Evolutionary conservation across 1,140 invertebrate genomes (phyloP), one percentile per base, ranked within the genome.

Genomic region (Condylostylus longicornis): DNA sequence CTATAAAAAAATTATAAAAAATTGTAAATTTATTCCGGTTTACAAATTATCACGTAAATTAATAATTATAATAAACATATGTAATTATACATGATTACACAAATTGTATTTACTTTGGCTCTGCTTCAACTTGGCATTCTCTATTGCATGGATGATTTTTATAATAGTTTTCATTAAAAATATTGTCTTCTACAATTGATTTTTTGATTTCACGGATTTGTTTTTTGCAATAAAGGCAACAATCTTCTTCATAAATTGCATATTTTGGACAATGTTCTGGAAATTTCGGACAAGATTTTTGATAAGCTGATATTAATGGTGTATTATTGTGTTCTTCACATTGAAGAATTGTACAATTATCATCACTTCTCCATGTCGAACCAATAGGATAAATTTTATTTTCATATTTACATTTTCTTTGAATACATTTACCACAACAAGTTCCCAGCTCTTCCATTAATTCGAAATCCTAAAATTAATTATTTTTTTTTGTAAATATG

Each of bases 391-490:
- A 57, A 9, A 55, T 34, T 19, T 47, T 50, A 7, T 53, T 42
- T 14, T 57, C 50, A 42, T 51, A 49, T 33, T 45, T 45, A 30
- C 58, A 61, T 28, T 55, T 53, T 2, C 52, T 55, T 8, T 45
- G 46, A 4, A 58, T 49, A 21, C 58, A 61, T 32, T 50, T 49
- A 0, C 54, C 54, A 18, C 58, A 61, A 18, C 58, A 61, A 18
- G 47, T 57, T 23, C 43, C 46, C 3, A 37, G 25, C 12, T 40
- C 40, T 13, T 40, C 39, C 4, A 46, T 49, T 10, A 51, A 41
- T 20, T 57, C 56, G 0, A 51, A 50, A 4, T 51, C 56, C 56
- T 59, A n/a, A n/a, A n/a, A n/a, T n/a, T n/a, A n/a, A n/a, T n/a
- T n/a, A n/a, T n/a, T n/a, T n/a, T n/a, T n/a, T n/a, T n/a, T n/a